These are phyloP conservation scores for Aepyceros melampus DNA, from an alignment of 2,113 vertebrate species.

Conservation along the genomic window DNA sequence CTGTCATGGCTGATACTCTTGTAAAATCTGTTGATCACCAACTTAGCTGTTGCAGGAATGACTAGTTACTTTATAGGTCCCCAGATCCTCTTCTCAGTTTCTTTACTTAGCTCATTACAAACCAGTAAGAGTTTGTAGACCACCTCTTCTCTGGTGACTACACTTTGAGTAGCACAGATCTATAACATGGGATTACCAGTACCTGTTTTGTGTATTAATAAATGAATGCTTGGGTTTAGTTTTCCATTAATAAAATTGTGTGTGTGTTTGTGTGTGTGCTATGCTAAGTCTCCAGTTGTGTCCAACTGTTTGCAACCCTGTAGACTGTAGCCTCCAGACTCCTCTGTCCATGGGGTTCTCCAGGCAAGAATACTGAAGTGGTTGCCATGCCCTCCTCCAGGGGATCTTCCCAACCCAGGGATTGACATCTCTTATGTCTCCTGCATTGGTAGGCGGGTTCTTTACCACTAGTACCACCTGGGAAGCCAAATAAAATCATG, in stretches of 20 bases:
- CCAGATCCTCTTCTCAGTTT: not conserved
- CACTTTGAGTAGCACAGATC: not conserved
- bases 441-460: not conserved
- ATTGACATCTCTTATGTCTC: not conserved
- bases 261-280: not conserved
- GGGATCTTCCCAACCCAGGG: not conserved
- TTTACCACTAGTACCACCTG: not conserved
- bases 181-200: not conserved
- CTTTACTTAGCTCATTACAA: not conserved
- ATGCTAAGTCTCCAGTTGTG: not conserved
- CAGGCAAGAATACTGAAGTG: not conserved
- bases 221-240: not conserved
- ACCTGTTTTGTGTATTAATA: not conserved
- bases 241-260: slow-evolving; percentile 4
- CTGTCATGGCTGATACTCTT: not conserved
- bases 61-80: not conserved
- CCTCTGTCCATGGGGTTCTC: not conserved
- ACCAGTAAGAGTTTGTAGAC: not conserved
- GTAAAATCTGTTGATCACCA: not conserved
- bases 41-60: not conserved
- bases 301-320: not conserved
- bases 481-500: not conserved
- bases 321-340: not conserved
- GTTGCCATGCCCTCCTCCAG: not conserved
- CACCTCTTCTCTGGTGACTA: not conserved